Evolutionary conservation across 2,113 vertebrate genomes (phyloP).

Genomic region (Chelonoidis abingdonii): DNA sequence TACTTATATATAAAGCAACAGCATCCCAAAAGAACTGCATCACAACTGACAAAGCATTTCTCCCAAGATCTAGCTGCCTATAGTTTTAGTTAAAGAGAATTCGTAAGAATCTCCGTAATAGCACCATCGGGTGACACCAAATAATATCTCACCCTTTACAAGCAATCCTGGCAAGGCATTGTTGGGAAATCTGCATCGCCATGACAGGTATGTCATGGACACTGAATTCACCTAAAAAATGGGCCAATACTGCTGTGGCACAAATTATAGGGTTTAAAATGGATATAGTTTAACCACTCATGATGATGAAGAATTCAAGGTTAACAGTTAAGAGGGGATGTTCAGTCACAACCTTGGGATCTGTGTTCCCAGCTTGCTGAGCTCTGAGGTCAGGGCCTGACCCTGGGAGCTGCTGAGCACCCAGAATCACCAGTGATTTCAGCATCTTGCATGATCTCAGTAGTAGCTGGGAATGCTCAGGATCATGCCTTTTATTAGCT

Average conservation of each 20-base stretch:
- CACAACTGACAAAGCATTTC: background rate
- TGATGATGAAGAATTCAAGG: background rate
- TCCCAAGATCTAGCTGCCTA: background rate
- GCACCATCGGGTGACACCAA: background rate
- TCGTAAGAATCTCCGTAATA: background rate
- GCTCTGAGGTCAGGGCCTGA: background rate
- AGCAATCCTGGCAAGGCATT: background rate
- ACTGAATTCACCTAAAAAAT: background rate
- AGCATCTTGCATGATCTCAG: background rate
- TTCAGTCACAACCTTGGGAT: background rate
- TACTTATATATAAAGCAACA: background rate
- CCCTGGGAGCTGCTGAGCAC: background rate
- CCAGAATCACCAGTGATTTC: conserved; percentile 63
- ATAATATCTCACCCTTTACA: background rate
- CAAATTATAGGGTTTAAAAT: background rate
- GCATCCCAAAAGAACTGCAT: background rate
- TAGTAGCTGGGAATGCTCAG: background rate
- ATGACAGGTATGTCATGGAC: background rate
- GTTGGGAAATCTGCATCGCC: background rate
- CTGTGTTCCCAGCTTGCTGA: background rate
- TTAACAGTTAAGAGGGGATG: background rate
- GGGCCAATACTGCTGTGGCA: background rate
- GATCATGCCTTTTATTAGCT: background rate
- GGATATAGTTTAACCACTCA: background rate
- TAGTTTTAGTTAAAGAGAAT: background rate